Conservation (phyloP, 2,888 invertebrate species). For the Euzetes globulus region DNA sequence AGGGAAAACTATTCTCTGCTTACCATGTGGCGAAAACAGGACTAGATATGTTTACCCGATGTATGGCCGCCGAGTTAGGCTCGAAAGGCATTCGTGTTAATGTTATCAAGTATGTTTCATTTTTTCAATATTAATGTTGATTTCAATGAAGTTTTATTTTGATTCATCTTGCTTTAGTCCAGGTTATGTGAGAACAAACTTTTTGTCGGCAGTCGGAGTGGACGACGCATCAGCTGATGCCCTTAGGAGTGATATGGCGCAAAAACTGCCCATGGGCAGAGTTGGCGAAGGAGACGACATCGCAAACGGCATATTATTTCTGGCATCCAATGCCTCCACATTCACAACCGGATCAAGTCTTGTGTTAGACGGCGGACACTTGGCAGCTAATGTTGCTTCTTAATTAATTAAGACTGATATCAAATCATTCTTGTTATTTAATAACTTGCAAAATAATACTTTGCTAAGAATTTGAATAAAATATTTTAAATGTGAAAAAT, state of each 20-base stretch:
- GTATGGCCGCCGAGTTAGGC: not conserved
- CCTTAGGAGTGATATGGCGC: too few species aligned
- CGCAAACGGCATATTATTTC: constrained; percentile 78
- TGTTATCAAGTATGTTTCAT: not conserved
- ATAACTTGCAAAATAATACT: too few species aligned
- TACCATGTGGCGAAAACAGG: not conserved
- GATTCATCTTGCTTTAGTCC: too few species aligned
- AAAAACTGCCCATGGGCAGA: constrained; percentile 48
- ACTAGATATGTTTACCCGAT: not conserved
- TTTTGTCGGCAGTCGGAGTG: too few species aligned
- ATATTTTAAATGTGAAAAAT: too few species aligned
- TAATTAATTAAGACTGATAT: too few species aligned
- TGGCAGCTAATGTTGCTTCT: not conserved
- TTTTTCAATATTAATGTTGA: not conserved
- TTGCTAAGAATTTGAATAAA: too few species aligned
- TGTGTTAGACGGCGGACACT: constrained; percentile 79
- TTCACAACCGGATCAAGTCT: constrained; percentile 83
- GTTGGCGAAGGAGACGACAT: constrained; percentile 77
- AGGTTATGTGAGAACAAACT: not conserved
- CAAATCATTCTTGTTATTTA: too few species aligned
- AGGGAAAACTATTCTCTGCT: not conserved
- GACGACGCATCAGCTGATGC: too few species aligned
- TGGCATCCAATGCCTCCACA: constrained; percentile 75
- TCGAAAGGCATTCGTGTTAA: constrained; percentile 2
- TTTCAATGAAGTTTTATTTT: too few species aligned